Percentiles rank a stretch among this genome's conserved stretches.
These are phyloP conservation scores for Epistrophe eligans DNA, from an alignment of 2,888 invertebrate genomes.

Conservation along the genomic window DNA sequence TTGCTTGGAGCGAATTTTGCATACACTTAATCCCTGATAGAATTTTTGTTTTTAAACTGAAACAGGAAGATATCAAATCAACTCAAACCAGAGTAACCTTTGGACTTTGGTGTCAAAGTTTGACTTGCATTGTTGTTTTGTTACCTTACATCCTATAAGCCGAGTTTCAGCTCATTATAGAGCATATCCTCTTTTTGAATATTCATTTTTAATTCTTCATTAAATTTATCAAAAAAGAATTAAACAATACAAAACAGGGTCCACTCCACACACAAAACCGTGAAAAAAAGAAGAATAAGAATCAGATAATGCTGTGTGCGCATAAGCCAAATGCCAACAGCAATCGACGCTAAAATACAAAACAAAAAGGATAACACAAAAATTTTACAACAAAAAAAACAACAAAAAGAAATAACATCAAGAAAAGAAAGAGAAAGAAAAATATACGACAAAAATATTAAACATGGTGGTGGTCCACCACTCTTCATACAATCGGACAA, in stretches of 20 bases:
- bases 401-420: background rate
- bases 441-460: constrained; percentile 40
- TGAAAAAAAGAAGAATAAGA: constrained; percentile 26
- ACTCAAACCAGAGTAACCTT: too few relatives aligned
- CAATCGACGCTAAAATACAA: constrained; percentile 17
- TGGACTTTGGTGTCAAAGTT: too few relatives aligned
- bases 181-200: background rate
- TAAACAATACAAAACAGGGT: background rate
- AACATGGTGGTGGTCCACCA: constrained; percentile 75
- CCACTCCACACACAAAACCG: background rate
- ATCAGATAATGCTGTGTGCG: constrained; percentile 39
- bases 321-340: constrained; percentile 14
- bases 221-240: background rate
- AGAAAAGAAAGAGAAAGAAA: constrained; percentile 3
- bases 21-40: too few relatives aligned
- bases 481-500: constrained; percentile 76
- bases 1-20: too few relatives aligned
- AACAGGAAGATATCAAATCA: too few relatives aligned
- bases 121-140: too few relatives aligned
- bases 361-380: constrained; percentile 31
- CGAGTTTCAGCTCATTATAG: background rate
- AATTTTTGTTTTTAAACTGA: too few relatives aligned
- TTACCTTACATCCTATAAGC: too few relatives aligned
- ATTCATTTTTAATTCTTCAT: background rate
- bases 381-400: constrained; percentile 24